Conservation (phyloP, 2,888 invertebrate genomes). For the Drosophila fulvimacula region DNA sequence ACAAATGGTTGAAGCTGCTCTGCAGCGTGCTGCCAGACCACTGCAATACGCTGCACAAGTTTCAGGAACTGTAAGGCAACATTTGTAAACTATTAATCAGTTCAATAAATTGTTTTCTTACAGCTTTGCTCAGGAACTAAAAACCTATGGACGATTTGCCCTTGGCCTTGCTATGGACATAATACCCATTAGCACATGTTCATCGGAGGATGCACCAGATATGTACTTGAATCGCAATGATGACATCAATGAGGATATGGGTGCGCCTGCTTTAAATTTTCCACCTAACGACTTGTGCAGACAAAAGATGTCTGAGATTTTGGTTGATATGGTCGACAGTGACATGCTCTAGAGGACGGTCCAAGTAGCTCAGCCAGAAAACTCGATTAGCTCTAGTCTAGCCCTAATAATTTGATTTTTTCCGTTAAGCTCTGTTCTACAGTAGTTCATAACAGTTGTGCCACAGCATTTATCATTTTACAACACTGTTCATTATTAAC, state of each 20-base stretch:
- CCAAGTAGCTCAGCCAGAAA: not conserved
- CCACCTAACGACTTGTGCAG: conserved; percentile 87
- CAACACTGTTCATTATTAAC: conserved; percentile 15
- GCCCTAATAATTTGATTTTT: conserved; percentile 2
- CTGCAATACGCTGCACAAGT: conserved; percentile 85
- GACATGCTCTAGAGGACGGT: conserved; percentile 85
- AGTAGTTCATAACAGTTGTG: conserved; percentile 1
- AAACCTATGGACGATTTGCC: conserved; percentile 88
- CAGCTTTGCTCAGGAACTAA: conserved; percentile 88
- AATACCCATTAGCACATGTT: conserved; percentile 89
- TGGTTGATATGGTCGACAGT: conserved; percentile 88
- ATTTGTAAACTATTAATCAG: not conserved
- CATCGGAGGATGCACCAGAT: conserved; percentile 90
- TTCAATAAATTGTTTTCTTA: not conserved
- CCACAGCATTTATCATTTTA: conserved; percentile 14
- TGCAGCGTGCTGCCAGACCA: conserved; percentile 84
- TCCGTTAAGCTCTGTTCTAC: conserved; percentile 25
- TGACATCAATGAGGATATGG: conserved; percentile 78
- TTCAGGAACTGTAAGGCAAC: conserved; percentile 75
- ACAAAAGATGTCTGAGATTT: conserved; percentile 89
- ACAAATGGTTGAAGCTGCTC: conserved; percentile 86
- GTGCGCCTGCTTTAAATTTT: conserved; percentile 83
- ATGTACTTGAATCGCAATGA: conserved; percentile 86
- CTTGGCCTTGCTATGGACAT: conserved; percentile 90
- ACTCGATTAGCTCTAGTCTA: conserved; percentile 21